Evolutionary conservation across 2,797 vertebrate genomes (phyloP).

Genomic region (Enteromius argenteus): DNA sequence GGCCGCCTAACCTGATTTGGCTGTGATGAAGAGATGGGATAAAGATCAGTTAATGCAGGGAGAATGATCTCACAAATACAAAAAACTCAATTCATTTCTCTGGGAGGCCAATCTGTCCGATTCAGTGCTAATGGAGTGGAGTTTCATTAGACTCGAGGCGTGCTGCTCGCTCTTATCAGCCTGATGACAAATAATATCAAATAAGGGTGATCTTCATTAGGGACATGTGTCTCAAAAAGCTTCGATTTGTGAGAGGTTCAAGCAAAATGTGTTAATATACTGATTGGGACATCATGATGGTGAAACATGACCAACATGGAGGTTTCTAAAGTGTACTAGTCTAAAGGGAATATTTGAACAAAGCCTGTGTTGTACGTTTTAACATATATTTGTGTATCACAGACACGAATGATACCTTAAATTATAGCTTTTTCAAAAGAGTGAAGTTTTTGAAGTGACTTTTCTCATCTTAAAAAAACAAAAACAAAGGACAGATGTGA

Average conservation of each 20-base stretch:
- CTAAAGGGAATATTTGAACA: background rate
- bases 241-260: conserved; percentile 24
- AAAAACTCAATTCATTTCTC: conserved; percentile 92
- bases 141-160: conserved; percentile 87
- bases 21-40: conserved; percentile 89
- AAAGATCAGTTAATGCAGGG: conserved; percentile 91
- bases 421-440: background rate
- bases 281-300: background rate
- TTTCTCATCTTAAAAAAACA: background rate
- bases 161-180: conserved; percentile 80
- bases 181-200: conserved; percentile 76
- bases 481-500: too few species aligned
- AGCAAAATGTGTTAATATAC: conserved; percentile 1
- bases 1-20: conserved; percentile 87
- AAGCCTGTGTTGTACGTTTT: background rate
- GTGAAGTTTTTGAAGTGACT: background rate
- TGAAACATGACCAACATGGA: background rate
- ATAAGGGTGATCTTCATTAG: conserved; percentile 57
- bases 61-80: conserved; percentile 91
- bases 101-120: conserved; percentile 88
- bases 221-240: conserved; percentile 57
- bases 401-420: background rate
- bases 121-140: conserved; percentile 88
- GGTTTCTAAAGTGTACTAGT: background rate
- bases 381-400: background rate